These are phyloP conservation scores for Cyanocitta stelleri DNA, from an alignment of 2,113 vertebrate species.

Conservation along the genomic window DNA sequence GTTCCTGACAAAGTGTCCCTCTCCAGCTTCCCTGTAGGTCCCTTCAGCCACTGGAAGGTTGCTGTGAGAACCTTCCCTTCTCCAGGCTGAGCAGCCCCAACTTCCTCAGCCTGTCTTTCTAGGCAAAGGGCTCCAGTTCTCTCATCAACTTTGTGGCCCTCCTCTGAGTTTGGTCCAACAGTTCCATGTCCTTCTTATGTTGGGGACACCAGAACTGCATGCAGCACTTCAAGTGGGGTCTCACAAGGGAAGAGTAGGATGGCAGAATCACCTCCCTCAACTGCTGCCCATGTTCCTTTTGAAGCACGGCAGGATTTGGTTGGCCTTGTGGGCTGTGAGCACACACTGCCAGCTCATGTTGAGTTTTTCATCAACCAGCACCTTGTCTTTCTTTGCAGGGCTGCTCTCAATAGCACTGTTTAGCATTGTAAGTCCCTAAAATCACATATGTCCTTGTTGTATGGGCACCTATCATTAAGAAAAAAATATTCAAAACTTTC, in stretches of 20 bases:
- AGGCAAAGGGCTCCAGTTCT: neutral
- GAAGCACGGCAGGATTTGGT: neutral
- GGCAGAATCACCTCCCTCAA: neutral
- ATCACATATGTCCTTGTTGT: neutral
- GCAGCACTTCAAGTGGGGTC: neutral
- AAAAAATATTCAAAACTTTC: neutral
- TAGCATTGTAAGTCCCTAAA: neutral
- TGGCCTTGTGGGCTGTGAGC: neutral
- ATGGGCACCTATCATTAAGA: neutral
- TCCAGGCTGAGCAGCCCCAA: neutral
- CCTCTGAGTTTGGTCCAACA: neutral
- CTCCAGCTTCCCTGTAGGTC: neutral
- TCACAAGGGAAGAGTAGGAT: neutral
- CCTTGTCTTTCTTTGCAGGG: fast-evolving
- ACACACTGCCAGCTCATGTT: neutral
- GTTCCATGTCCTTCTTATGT: neutral
- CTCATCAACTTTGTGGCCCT: neutral
- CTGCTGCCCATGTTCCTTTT: neutral
- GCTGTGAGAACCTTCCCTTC: neutral
- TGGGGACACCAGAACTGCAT: neutral
- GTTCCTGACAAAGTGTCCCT: neutral
- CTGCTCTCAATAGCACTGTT: neutral
- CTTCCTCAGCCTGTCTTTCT: neutral
- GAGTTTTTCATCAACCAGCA: neutral
- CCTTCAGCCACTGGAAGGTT: neutral